Evolutionary conservation across 2,113 vertebrate species (phyloP), one percentile per base, ranked within the genome.

Genomic region (Dolichallabes microphthalmus): DNA sequence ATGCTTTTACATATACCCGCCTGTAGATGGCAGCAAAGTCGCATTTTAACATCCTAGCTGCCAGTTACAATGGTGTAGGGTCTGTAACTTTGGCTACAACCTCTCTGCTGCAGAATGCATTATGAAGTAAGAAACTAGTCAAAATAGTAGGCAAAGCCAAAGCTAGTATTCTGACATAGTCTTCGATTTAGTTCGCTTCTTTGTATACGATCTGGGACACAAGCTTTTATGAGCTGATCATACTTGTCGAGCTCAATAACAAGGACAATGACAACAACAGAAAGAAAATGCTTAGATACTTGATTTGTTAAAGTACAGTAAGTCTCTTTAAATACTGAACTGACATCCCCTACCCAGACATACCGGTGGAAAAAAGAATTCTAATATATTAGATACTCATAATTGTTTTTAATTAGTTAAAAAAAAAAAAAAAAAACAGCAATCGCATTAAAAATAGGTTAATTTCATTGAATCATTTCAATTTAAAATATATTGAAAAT

Each of bases 11-110:
- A 73, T 15, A 2, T 78, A n/a, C 39, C 57, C 17, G 22, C 63
- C 87, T 57, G 78, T 19, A 83, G 89, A 84, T 83, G 82, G 86
- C 82, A 83, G 89, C 84, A 73, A 75, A 53, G 52, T 39, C 10
- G 11, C 77, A 84, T 32, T 53, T 58, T 45, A 74, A 66, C 20
- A 52, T 53, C 10, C 57, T n/a, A 13, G 2, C 53, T n/a, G 1
- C 50, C 13, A 30, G 45, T 55, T 53, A 27, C 2, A 27, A 76
- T 30, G 27, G 27, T 19, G 50, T 30, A 55, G 1, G 25, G 25
- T 27, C 50, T 55, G 74, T 10, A 76, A 14, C 17, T 55, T 27
- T 19, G 14, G 50, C 52, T 76, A 17, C 50, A 6, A 17, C 15
- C 15, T 17, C 20, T 30, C 50, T 30, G 50, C 5, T 30, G 50